Base-by-base conservation (phyloP, 2,888 invertebrate species). In the Stenoptilia bipunctidactyla region DNA sequence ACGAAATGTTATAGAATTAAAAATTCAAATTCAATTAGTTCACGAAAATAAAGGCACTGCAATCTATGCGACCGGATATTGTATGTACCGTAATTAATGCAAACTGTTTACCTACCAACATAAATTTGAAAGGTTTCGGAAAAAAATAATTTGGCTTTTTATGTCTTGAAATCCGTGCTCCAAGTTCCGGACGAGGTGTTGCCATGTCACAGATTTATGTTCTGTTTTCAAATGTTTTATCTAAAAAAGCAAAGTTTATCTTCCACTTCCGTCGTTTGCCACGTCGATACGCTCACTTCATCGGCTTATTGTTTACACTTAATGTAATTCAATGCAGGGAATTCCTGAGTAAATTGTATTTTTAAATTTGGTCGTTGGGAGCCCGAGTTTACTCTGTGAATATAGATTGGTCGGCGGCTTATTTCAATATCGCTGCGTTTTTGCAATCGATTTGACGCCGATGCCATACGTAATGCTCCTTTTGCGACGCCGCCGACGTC, bases 291-390 rank as follows among this genome's bases (percentile, higher is more conserved):
- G 79, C 76, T 69, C 71, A 61, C 77, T 75, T 20, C 20, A 70
- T 61, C 71, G 67, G 69, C 77, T 76, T 75, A 79, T 80, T 80
- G 79, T 82, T 80, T 79, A 80, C 82, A 76, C 77, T 77, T 80
- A 82, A 82, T 82, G 75, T 77, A 76, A 83, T 82, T 83, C 82
- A 74, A 79, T 73, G 76, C 82, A 80, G 74, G 79, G 77, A 79
- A 79, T 79, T 79, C 79, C 66, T 74, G 57, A 58, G 73, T 75
- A 76, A 74, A 71, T 75, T 71, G 70, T 77, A 74, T 79, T 80
- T 82, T 79, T 77, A 79, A 79, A 75, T 75, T 66, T 67, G 61
- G 68, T 70, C 60, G 45, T 60, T 30, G 4, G 30, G 30, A 30
- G 49, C 51, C 56, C 54, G 58, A 56, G 66, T 57, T 57, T 61